phyloP scores from a whole-genome alignment of 2,113 vertebrate genomes.

The Rhea pennata region DNA sequence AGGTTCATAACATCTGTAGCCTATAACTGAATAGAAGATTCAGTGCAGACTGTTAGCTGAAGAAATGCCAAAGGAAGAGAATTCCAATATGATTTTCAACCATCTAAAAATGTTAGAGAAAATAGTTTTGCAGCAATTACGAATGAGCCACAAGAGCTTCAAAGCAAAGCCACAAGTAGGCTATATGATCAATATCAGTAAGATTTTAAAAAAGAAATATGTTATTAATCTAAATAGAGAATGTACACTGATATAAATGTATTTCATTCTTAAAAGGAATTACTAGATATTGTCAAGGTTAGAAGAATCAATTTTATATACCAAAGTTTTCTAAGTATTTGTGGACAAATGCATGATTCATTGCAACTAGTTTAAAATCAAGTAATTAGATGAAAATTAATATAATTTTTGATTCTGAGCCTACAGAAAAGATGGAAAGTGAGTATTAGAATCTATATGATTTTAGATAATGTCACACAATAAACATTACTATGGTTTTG shows the following conservation, averaged over 20 bases:
- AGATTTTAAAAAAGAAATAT: not conserved
- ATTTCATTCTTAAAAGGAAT: not conserved
- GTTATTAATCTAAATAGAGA: not conserved
- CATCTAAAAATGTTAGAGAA: not conserved
- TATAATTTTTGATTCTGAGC: not conserved
- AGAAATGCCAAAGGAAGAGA: not conserved
- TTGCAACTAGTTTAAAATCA: not conserved
- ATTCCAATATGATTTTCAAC: not conserved
- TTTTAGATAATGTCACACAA: not conserved
- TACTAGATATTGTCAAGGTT: not conserved
- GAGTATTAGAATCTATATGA: not conserved
- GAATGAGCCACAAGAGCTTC: not conserved
- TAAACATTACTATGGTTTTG: not conserved
- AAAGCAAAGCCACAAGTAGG: not conserved
- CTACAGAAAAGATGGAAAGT: not conserved
- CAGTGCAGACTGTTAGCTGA: not conserved
- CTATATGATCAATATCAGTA: not conserved
- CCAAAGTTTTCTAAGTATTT: not conserved
- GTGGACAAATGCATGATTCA: not conserved
- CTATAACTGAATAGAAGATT: not conserved
- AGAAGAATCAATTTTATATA: not conserved
- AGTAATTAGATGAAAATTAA: not conserved
- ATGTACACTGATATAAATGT: not conserved
- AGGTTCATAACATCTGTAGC: slow-evolving; percentile 18
- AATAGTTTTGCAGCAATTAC: not conserved